Evolutionary conservation across 2,113 vertebrate species (phyloP).

Genomic region (Tauraco erythrolophus): DNA sequence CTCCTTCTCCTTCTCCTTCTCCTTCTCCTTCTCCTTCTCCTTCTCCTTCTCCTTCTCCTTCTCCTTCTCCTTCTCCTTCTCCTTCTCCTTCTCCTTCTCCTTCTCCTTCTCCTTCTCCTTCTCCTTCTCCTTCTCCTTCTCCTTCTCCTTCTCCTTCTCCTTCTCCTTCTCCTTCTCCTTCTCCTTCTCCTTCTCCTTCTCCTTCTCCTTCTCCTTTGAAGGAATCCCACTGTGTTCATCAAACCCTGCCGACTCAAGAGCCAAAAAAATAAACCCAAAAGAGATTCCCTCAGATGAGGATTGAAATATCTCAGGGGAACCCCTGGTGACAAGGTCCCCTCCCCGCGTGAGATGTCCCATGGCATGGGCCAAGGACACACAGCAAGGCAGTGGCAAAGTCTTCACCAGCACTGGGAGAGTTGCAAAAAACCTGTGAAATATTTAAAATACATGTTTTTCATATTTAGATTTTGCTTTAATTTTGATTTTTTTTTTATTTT

Average conservation of each 20-base stretch:
- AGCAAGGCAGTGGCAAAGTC: rapidly evolving
- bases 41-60: no score
- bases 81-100: no score
- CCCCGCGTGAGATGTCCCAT: background rate
- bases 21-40: no score
- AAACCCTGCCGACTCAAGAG: background rate
- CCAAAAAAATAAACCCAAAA: background rate
- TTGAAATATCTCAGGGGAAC: background rate
- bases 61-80: no score
- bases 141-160: no score
- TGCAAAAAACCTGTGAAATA: background rate
- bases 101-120: background rate
- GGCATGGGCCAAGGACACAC: rapidly evolving
- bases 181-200: no score
- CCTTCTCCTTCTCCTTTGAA: background rate
- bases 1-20: no score
- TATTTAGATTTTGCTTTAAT: background rate
- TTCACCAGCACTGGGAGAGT: background rate
- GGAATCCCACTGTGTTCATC: background rate
- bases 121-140: no score
- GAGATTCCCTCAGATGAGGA: background rate
- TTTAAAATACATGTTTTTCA: background rate
- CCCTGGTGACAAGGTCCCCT: background rate
- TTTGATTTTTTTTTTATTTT: background rate
- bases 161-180: no score